Conservation (phyloP, 2,797 vertebrate species). For the Schizopygopsis malacanthus region DNA sequence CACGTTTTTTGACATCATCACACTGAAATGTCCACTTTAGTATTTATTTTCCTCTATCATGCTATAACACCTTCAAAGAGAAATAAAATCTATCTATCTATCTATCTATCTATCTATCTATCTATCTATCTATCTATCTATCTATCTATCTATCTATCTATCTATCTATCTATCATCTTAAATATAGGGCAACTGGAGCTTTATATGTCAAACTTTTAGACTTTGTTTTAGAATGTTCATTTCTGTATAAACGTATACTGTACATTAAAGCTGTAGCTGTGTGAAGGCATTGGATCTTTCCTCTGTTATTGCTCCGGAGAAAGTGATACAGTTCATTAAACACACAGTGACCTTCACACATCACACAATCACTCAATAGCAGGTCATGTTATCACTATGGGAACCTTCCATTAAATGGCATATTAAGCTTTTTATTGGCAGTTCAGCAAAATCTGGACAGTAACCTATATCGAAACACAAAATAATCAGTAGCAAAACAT, state of each 20-base stretch:
- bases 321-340: slow-evolving; percentile 3
- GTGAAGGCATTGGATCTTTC: background rate
- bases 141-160: slow-evolving; percentile 9
- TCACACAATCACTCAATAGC: background rate
- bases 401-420: slow-evolving; percentile 12
- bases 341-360: slow-evolving; percentile 10
- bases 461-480: background rate
- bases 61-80: background rate
- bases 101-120: background rate
- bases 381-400: background rate
- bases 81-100: background rate
- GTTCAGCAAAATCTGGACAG: background rate
- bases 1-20: background rate
- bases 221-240: background rate
- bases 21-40: background rate
- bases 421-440: background rate
- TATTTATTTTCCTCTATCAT: background rate
- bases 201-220: background rate
- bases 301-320: slow-evolving; percentile 6
- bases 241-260: background rate
- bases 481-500: background rate
- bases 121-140: slow-evolving; percentile 10
- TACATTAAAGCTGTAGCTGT: background rate
- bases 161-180: background rate
- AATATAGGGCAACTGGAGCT: background rate